These are phyloP conservation scores for Scaeva pyrastri DNA, from an alignment of 2,888 invertebrate genomes.

Conservation along the genomic window DNA sequence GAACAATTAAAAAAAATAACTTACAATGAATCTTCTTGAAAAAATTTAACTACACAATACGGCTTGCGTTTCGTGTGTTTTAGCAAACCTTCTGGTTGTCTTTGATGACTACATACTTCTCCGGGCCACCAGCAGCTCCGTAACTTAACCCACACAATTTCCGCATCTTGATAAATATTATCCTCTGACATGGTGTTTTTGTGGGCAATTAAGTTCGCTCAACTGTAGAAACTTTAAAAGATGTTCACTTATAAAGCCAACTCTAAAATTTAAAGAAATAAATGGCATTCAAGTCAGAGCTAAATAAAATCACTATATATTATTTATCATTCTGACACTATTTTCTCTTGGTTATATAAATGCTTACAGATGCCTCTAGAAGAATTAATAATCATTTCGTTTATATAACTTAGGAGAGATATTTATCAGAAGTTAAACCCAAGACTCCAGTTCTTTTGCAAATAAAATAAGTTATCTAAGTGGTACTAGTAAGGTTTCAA, in stretches of 20 bases:
- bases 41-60: constrained; percentile 93
- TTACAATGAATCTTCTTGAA: constrained; percentile 93
- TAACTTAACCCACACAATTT: constrained; percentile 94
- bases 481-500: no score
- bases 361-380: no score
- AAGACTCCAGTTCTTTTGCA: neutral
- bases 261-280: constrained; percentile 52
- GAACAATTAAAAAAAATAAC: constrained; percentile 79
- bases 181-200: constrained; percentile 67
- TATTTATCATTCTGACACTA: neutral
- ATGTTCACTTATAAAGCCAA: constrained; percentile 41
- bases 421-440: neutral
- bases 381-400: no score
- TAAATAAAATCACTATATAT: neutral
- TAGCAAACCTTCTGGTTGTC: constrained; percentile 88
- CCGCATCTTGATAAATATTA: constrained; percentile 86
- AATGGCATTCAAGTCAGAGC: constrained; percentile 13
- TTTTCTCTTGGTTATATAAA: no score
- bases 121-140: constrained; percentile 95
- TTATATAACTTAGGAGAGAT: no score
- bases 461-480: no score
- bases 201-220: constrained; percentile 1
- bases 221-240: constrained; percentile 30
- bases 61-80: constrained; percentile 88
- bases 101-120: constrained; percentile 87